phyloP scores from a whole-genome alignment of 2,113 vertebrate genomes.

The Poeciliopsis prolifica region DNA sequence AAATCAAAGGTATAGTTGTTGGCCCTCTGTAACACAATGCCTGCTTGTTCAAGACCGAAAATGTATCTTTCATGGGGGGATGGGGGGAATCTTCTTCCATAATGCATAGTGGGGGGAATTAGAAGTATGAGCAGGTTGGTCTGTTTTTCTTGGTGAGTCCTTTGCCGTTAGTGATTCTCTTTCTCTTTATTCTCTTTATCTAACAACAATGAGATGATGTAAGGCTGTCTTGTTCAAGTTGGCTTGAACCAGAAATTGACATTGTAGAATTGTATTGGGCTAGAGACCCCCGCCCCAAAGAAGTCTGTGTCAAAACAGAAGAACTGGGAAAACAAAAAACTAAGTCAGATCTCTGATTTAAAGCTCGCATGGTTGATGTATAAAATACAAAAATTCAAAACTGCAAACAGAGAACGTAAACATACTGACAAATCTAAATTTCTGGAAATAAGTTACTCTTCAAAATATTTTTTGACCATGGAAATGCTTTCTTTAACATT shows the following conservation, averaged over 20 bases:
- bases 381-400: no score
- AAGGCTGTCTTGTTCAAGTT: background rate
- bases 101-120: background rate
- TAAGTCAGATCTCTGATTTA: no score
- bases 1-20: background rate
- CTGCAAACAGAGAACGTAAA: no score
- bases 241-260: background rate
- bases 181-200: background rate
- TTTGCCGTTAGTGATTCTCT: background rate
- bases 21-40: background rate
- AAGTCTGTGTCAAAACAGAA: no score
- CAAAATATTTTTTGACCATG: no score
- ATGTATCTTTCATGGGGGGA: background rate
- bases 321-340: no score
- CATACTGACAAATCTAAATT: no score
- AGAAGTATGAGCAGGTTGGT: no score
- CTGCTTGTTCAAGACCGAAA: background rate
- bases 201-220: background rate
- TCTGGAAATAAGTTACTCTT: no score
- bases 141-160: background rate
- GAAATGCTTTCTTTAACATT: no score
- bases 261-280: background rate
- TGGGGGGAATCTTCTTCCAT: background rate
- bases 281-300: background rate
- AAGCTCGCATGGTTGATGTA: no score